Conservation (phyloP, 2,888 invertebrate genomes). For the Xanthorhoe spadicearia region DNA sequence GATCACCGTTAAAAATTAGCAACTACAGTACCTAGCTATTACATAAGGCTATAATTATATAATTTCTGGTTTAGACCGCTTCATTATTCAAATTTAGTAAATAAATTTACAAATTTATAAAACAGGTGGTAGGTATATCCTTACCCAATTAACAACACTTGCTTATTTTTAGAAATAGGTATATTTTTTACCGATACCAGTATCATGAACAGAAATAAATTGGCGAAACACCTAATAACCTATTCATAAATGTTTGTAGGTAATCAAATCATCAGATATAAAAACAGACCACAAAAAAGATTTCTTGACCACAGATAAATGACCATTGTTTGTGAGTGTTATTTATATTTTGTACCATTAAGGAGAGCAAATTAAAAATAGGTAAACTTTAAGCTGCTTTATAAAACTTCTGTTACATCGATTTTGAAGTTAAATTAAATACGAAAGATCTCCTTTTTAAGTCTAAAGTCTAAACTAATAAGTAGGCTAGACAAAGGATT, state of each 20-base stretch:
- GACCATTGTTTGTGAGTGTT: background rate
- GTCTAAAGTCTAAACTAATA: too few relatives aligned
- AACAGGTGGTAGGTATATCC: slow-evolving; percentile 13
- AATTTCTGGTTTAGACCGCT: slow-evolving; percentile 17
- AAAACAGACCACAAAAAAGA: background rate
- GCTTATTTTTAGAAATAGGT: background rate
- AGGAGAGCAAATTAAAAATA: too few relatives aligned
- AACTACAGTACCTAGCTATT: background rate
- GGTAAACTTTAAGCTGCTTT: too few relatives aligned
- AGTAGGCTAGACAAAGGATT: too few relatives aligned
- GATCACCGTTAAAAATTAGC: background rate
- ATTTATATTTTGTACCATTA: background rate
- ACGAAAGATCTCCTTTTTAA: too few relatives aligned
- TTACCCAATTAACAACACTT: background rate
- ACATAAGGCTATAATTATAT: background rate
- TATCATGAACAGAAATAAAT: background rate
- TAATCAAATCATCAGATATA: background rate
- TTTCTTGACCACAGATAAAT: background rate
- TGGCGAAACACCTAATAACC: background rate
- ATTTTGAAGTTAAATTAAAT: background rate
- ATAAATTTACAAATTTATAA: slow-evolving; percentile 17
- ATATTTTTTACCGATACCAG: background rate
- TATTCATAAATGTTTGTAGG: background rate
- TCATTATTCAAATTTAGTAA: slow-evolving; percentile 24
- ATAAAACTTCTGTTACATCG: background rate